Base-by-base conservation (phyloP, 2,888 invertebrate genomes). In the Dyspetes luteomarginatus region DNA sequence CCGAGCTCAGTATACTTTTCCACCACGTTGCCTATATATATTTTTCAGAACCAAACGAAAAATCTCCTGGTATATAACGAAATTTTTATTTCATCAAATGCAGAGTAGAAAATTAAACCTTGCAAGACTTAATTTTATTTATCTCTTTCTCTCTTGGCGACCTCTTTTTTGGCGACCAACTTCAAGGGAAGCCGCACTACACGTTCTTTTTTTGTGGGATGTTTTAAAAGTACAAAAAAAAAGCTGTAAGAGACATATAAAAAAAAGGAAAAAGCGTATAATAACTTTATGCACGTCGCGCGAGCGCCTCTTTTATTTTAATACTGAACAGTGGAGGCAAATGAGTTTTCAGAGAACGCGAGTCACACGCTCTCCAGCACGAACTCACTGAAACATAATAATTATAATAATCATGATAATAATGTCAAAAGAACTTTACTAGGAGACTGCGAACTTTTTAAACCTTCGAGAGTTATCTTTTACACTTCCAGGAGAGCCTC, bases 211-310 rank as follows among this genome's bases (percentile, higher is more conserved):
- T 26, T 48, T 12, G 36, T 28, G 9, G 64, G 19, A 50, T 28
- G 48, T 64, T 64, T 43, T 45, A 24, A 43, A 58, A 72, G 41
- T 48, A 19, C 26, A 17, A 17, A 64, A 74, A 76, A 73, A 64
- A 64, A 56, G 48, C 4, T 17, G 26, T 4, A 43, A 17, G 9
- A 50, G 68, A 77, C 48, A 62, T 9, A 43, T 15, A 58, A 52
- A 62, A 60, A n/a, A 45, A 26, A 28, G 4, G 9, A 56, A 48
- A 73, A 76, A 22, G 58, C n/a, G 67, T 30, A 60, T 50, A 74
- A 68, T 56, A 68, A 60, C 67, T 81, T 68, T 72, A 50, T 72
- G 36, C 41, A 56, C 22, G 24, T 12, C 52, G 19, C 73, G 50
- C 60, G 60, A 24, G 1, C 48, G 48, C 4, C 41, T 30, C 36